Percentiles rank a stretch among this genome's conserved stretches.
Conservation (phyloP, 2,113 vertebrate genomes). For the Sarotherodon lohbergeri region DNA sequence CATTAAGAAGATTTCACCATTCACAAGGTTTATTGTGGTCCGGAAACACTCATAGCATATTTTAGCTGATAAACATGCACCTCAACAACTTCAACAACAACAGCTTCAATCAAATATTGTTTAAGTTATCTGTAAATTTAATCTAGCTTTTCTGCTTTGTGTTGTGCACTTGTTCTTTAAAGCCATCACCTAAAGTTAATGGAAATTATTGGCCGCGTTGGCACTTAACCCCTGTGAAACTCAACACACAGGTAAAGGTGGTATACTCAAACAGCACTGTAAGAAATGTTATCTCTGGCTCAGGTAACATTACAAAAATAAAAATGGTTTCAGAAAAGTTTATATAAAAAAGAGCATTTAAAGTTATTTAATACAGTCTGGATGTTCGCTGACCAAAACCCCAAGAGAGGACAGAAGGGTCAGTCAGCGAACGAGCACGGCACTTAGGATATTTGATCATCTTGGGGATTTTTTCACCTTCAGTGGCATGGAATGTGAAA, state of each 20-base stretch:
- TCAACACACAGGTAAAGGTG: too few relatives aligned
- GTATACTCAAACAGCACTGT: neutral
- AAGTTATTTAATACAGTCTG: neutral
- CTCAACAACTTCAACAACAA: neutral
- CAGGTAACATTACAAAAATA: neutral
- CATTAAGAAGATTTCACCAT: neutral
- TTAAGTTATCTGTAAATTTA: neutral
- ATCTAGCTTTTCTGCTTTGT: neutral
- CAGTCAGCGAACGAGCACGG: neutral
- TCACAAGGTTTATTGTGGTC: neutral
- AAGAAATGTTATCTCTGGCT: neutral
- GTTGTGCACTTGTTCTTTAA: neutral
- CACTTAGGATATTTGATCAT: neutral
- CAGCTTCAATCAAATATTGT: neutral
- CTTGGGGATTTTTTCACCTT: neutral
- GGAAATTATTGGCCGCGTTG: neutral
- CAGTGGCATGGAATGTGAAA: neutral
- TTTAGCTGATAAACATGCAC: neutral
- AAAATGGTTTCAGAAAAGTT: neutral
- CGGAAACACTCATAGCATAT: neutral
- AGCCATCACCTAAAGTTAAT: neutral
- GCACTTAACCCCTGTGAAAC: neutral
- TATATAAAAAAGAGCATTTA: neutral
- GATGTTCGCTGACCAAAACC: neutral
- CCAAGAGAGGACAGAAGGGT: neutral